These are phyloP conservation scores for Orcinus orca DNA, from an alignment of 2,113 vertebrate genomes.

Conservation along the genomic window DNA sequence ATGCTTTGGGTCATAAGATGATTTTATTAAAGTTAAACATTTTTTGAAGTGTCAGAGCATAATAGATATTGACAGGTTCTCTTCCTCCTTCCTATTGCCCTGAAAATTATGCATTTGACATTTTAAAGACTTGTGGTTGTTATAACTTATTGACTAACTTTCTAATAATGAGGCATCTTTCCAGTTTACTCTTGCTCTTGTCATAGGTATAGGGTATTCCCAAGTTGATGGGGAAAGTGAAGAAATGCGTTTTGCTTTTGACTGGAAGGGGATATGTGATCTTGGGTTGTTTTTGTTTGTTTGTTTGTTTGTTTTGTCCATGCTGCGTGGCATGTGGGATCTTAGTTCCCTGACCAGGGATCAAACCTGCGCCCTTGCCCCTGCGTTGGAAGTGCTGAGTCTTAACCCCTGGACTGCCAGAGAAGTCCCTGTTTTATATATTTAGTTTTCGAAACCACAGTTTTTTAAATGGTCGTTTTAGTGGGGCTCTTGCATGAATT, in stretches of 20 bases:
- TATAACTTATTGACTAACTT: not conserved
- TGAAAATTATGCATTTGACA: not conserved
- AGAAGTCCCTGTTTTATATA: not conserved
- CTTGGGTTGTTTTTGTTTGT: not conserved
- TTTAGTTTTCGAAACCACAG: not conserved
- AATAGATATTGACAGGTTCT: not conserved
- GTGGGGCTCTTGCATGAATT: not conserved
- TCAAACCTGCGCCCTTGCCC: too few species aligned
- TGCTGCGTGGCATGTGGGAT: too few species aligned
- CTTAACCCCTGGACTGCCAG: too few species aligned
- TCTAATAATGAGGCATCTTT: not conserved
- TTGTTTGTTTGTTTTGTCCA: too few species aligned
- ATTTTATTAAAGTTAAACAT: not conserved
- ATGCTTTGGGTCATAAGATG: not conserved
- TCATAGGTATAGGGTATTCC: not conserved
- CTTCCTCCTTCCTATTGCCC: not conserved
- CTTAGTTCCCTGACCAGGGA: too few species aligned
- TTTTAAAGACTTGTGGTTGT: not conserved
- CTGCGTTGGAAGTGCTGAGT: too few species aligned
- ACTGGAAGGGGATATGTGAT: not conserved
- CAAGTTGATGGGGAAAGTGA: not conserved
- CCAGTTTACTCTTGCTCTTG: not conserved
- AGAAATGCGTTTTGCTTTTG: not conserved
- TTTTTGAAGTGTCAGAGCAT: not conserved
- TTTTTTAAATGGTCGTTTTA: not conserved